Evolutionary conservation across 2,797 vertebrate genomes (phyloP).

Genomic region (Falco novaeseelandiae): DNA sequence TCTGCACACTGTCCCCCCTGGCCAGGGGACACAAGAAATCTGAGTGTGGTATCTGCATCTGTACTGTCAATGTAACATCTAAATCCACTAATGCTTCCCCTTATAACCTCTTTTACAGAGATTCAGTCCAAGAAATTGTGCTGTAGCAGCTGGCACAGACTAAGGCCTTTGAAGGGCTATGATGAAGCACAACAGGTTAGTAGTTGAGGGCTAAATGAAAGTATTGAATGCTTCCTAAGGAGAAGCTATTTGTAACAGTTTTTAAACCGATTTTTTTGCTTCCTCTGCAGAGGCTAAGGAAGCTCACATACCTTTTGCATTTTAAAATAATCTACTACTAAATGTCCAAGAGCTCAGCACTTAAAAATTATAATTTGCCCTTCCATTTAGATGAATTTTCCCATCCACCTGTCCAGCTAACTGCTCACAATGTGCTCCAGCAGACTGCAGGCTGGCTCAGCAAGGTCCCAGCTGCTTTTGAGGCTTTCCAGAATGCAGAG

Average conservation of each 20-base stretch:
- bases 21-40: background rate
- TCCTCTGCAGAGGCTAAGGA: background rate
- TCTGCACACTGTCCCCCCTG: too few relatives aligned
- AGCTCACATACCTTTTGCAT: background rate
- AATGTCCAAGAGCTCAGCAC: background rate
- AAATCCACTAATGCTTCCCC: constrained; percentile 1
- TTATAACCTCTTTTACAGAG: constrained; percentile 1
- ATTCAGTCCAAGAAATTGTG: background rate
- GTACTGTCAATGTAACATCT: background rate
- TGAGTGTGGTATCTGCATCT: background rate
- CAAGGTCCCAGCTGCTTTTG: background rate
- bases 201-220: constrained; percentile 39
- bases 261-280: background rate
- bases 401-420: background rate
- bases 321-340: background rate
- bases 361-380: background rate
- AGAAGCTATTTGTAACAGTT: background rate
- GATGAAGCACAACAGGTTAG: constrained; percentile 38
- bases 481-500: background rate
- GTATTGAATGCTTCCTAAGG: background rate
- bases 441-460: background rate
- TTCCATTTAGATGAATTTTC: constrained; percentile 7
- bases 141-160: constrained; percentile 31
- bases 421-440: background rate
- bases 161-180: background rate